Conservation (phyloP, 2,797 vertebrate species). For the Dendrocincla fuliginosa region DNA sequence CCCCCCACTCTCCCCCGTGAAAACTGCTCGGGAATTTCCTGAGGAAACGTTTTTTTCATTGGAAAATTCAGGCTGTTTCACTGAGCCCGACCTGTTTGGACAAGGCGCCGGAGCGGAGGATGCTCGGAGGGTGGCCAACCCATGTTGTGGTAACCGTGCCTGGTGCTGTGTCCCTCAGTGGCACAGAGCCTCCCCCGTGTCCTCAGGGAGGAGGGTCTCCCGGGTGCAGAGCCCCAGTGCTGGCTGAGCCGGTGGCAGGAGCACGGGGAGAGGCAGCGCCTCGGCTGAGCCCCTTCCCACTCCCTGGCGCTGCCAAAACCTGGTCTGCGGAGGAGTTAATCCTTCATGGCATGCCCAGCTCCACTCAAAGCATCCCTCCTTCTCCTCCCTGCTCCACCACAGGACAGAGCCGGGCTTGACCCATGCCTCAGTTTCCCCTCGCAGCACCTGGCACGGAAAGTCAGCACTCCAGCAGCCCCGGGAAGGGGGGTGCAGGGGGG, state of each 20-base stretch:
- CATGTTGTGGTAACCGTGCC: fast-evolving
- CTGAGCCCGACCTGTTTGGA: neutral
- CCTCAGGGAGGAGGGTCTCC: neutral
- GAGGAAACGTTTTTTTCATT: slow-evolving; percentile 14
- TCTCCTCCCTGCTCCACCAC: neutral
- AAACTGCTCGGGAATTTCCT: slow-evolving; percentile 59
- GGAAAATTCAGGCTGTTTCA: slow-evolving; percentile 33
- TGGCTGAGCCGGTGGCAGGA: neutral
- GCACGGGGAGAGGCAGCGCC: neutral
- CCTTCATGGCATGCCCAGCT: neutral
- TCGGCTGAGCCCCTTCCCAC: neutral
- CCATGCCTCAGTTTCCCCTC: slow-evolving; percentile 5
- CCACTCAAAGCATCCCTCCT: neutral
- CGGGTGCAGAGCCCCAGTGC: neutral
- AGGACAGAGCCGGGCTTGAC: neutral
- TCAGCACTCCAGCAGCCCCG: neutral
- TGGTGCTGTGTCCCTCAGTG: neutral
- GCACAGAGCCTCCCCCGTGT: neutral
- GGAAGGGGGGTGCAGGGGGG: neutral
- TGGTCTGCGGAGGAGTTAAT: neutral
- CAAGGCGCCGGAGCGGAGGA: neutral
- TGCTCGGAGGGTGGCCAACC: neutral
- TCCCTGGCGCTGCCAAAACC: neutral
- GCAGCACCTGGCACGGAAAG: neutral
- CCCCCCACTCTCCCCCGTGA: neutral